Percentiles rank a stretch among this genome's conserved stretches.
Conservation (phyloP, 2,113 vertebrate species). For the Callospermophilus lateralis region DNA sequence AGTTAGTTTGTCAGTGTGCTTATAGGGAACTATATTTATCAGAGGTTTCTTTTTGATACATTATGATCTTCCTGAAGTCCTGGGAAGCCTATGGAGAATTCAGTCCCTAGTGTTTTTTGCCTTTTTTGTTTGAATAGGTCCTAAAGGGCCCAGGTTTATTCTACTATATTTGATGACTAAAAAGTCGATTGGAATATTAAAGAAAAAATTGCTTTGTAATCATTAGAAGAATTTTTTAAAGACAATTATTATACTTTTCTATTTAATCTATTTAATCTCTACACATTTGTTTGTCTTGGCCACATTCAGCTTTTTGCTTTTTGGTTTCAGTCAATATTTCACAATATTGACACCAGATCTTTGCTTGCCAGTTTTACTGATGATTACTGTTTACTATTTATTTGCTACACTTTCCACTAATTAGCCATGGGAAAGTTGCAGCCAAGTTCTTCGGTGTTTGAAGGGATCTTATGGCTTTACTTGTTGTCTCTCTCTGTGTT, state of each 20-base stretch:
- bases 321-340: neutral
- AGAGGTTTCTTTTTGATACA: neutral
- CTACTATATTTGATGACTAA: neutral
- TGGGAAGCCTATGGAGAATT: neutral
- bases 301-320: neutral
- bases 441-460: neutral
- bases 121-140: neutral
- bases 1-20: constrained; percentile 37
- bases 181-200: neutral
- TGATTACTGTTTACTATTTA: neutral
- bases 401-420: neutral
- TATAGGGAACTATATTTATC: constrained; percentile 51
- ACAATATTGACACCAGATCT: neutral
- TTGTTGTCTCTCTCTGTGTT: neutral
- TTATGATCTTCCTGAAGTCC: neutral
- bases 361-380: neutral
- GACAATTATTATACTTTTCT: neutral
- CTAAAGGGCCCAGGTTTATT: neutral
- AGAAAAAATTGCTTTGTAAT: neutral
- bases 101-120: neutral
- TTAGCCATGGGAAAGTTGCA: neutral
- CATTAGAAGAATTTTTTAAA: neutral
- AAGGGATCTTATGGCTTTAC: neutral
- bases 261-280: neutral
- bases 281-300: neutral